Evolutionary conservation across 2,888 invertebrate species (phyloP).

Genomic region (Pammene fasciana): DNA sequence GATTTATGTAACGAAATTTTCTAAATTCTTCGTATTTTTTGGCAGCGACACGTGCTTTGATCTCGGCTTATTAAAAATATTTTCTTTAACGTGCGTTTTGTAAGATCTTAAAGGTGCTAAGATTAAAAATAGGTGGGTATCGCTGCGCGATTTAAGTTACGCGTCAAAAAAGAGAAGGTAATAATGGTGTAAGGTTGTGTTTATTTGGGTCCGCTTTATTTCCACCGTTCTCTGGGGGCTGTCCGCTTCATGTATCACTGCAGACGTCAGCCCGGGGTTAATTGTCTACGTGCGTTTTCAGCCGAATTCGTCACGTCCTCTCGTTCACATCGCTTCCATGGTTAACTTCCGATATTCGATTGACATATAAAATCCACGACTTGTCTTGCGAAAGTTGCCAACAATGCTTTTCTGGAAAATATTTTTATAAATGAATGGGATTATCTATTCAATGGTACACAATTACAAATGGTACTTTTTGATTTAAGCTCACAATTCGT

Average conservation of each 20-base stretch:
- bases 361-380: constrained; percentile 4
- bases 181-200: constrained; percentile 61
- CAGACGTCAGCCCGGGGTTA: constrained; percentile 73
- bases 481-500: no score
- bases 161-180: constrained; percentile 51
- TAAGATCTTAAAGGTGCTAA: constrained; percentile 17
- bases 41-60: constrained; percentile 63
- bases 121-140: constrained; percentile 23
- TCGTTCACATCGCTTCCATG: constrained; percentile 34
- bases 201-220: constrained; percentile 66
- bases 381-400: not conserved
- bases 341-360: constrained; percentile 32
- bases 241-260: constrained; percentile 68
- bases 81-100: constrained; percentile 42
- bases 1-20: constrained; percentile 77
- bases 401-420: not conserved
- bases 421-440: no score
- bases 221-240: constrained; percentile 56
- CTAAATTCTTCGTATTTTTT: constrained; percentile 77
- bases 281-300: constrained; percentile 79
- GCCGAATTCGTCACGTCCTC: constrained; percentile 71
- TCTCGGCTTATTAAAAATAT: constrained; percentile 50
- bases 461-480: no score
- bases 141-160: constrained; percentile 42
- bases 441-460: no score